A percentile compares a stretch with the other conserved stretches of the same genome.
These are phyloP conservation scores for Ranitomeya variabilis DNA, from an alignment of 2,113 vertebrate genomes.

Conservation along the genomic window DNA sequence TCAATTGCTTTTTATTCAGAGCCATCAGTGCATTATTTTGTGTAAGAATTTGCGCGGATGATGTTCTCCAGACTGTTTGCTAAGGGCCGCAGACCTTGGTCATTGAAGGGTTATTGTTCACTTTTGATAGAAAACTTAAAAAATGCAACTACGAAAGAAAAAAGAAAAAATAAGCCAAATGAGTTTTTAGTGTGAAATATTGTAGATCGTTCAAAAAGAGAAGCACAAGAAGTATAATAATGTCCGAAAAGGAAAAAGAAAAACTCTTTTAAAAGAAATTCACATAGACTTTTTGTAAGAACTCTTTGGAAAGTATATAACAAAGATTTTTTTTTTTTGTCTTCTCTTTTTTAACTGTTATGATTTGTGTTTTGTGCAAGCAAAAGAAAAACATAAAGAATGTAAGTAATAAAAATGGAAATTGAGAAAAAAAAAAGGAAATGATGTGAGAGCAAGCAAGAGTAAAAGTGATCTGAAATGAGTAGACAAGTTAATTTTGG, in stretches of 20 bases:
- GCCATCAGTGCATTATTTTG: slow-evolving; percentile 76
- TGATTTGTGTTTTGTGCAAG: slow-evolving; percentile 72
- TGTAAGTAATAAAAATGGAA: background rate
- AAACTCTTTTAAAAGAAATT: background rate
- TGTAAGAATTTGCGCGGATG: slow-evolving; percentile 73
- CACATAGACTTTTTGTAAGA: background rate
- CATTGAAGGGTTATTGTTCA: slow-evolving; percentile 94
- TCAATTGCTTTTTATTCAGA: slow-evolving; percentile 19
- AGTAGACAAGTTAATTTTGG: slow-evolving; percentile 13
- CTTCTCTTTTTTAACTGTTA: slow-evolving; percentile 73
- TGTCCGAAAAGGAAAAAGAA: background rate
- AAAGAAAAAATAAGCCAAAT: slow-evolving; percentile 63
- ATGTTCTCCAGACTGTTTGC: slow-evolving; percentile 92
- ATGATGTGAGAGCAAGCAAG: slow-evolving; percentile 19
- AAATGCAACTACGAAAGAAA: slow-evolving; percentile 68
- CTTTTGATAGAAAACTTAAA: slow-evolving; percentile 74
- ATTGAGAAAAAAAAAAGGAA: slow-evolving; percentile 57
- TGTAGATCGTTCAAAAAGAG: slow-evolving; percentile 70
- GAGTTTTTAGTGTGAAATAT: slow-evolving; percentile 57
- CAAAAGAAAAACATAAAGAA: slow-evolving; percentile 63
- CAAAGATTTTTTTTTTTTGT: background rate
- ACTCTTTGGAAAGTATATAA: background rate
- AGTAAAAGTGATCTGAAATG: slow-evolving; percentile 32
- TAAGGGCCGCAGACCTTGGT: slow-evolving; percentile 94
- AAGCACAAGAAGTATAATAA: slow-evolving; percentile 61